phyloP scores from a whole-genome alignment of 2,888 invertebrate species.

The Pollenia griseotomentosa region DNA sequence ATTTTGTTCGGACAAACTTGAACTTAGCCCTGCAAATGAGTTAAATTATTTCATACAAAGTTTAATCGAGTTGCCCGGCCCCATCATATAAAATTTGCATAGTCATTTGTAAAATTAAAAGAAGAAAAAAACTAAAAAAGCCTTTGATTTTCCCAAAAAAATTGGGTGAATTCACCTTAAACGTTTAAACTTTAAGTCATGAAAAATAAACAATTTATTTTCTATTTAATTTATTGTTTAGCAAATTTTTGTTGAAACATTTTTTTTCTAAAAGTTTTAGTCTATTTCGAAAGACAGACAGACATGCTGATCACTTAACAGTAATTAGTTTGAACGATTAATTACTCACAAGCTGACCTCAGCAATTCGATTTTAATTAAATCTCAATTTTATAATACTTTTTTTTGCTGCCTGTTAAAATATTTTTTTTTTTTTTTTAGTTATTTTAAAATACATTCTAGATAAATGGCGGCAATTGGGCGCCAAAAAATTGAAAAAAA shows the following conservation, averaged over 20 bases:
- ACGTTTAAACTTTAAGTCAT: constrained; percentile 64
- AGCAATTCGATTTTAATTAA: constrained; percentile 75
- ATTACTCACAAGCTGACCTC: constrained; percentile 77
- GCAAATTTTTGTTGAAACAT: constrained; percentile 13
- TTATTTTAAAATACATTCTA: constrained; percentile 31
- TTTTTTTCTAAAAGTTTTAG: constrained; percentile 6
- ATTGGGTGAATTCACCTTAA: background rate
- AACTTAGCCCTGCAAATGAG: no score
- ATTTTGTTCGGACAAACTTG: no score
- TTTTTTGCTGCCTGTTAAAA: constrained; percentile 30
- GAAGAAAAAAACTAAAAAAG: no score
- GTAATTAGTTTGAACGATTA: constrained; percentile 82
- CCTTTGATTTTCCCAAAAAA: no score
- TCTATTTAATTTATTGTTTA: constrained; percentile 47
- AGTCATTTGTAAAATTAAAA: no score
- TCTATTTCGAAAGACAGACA: background rate
- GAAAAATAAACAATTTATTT: constrained; percentile 61
- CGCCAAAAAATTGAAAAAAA: constrained; percentile 63
- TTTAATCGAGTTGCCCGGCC: no score
- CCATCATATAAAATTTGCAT: no score
- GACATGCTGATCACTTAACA: constrained; percentile 12
- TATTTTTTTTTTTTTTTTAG: constrained; percentile 48
- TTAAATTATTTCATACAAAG: no score
- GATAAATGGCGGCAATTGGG: constrained; percentile 64
- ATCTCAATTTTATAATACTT: constrained; percentile 69